A percentile compares a stretch with the other conserved stretches of the same genome.
phyloP scores from a whole-genome alignment of 2,888 invertebrate genomes.

The Mycalesis mineus region DNA sequence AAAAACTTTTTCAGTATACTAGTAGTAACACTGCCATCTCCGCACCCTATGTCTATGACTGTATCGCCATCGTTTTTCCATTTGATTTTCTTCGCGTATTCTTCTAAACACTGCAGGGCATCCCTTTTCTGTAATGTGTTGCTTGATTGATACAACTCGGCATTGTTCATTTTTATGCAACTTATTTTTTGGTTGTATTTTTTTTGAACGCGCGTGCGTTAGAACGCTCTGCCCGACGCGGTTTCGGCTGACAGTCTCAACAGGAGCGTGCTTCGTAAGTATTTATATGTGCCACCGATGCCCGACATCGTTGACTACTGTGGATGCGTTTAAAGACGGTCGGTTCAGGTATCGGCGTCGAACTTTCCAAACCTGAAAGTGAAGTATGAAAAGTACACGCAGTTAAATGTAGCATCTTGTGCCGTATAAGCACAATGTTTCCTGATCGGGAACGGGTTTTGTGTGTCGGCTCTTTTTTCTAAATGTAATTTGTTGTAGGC shows the following conservation, averaged over 20 bases:
- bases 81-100: constrained; percentile 77
- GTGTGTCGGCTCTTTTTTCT: constrained; percentile 4
- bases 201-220: constrained; percentile 43
- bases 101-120: constrained; percentile 78
- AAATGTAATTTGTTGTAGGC: constrained; percentile 4
- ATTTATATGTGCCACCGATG: constrained; percentile 61
- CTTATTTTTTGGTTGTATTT: constrained; percentile 18
- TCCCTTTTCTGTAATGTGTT: constrained; percentile 82
- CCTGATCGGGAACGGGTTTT: constrained; percentile 5
- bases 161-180: constrained; percentile 75
- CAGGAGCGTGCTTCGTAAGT: constrained; percentile 50
- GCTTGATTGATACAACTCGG: constrained; percentile 82
- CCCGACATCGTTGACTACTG: constrained; percentile 39
- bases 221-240: constrained; percentile 52
- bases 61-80: constrained; percentile 69
- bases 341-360: constrained; percentile 14
- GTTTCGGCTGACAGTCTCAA: constrained; percentile 57
- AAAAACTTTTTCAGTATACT: constrained; percentile 79
- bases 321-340: constrained; percentile 23
- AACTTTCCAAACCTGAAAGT: constrained; percentile 20
- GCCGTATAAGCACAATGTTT: background rate
- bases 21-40: constrained; percentile 84
- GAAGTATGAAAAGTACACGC: background rate
- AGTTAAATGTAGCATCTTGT: background rate
- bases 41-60: constrained; percentile 86